A percentile compares a stretch with the other conserved stretches of the same genome.
Conservation (phyloP, 2,888 invertebrate species). For the Xestobium rufovillosum region DNA sequence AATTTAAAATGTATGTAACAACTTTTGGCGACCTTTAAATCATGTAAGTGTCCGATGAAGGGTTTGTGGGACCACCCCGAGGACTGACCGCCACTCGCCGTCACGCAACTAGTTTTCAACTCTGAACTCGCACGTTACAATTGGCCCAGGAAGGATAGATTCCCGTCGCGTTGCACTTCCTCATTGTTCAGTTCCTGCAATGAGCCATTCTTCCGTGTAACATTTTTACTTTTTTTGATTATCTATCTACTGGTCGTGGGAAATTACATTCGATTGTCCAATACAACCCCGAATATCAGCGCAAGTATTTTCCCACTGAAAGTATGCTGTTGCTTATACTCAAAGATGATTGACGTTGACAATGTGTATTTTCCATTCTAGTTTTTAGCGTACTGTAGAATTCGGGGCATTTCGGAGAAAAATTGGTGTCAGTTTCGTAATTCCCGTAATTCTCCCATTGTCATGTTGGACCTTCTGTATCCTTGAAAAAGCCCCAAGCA, state of each 20-base stretch:
- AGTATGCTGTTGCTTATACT: too few species aligned
- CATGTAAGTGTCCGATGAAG: slow-evolving; percentile 33
- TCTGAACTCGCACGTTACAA: too few species aligned
- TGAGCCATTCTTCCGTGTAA: background rate
- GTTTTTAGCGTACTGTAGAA: too few species aligned
- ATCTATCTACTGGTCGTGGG: slow-evolving; percentile 4
- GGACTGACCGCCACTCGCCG: slow-evolving; percentile 30
- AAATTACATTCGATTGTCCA: slow-evolving; percentile 11
- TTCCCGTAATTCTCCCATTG: too few species aligned
- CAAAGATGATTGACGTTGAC: too few species aligned
- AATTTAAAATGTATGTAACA: slow-evolving; percentile 37
- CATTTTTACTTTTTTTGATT: slow-evolving; percentile 17
- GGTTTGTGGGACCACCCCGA: slow-evolving; percentile 29
- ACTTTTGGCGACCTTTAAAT: slow-evolving; percentile 36
- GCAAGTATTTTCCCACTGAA: slow-evolving; percentile 6
- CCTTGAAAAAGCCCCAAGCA: too few species aligned
- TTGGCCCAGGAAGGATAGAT: too few species aligned
- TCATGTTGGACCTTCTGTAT: too few species aligned
- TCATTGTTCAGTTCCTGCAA: slow-evolving; percentile 29
- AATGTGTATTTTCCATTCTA: too few species aligned
- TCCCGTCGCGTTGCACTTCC: slow-evolving; percentile 25
- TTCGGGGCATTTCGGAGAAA: too few species aligned
- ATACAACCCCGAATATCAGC: slow-evolving; percentile 7
- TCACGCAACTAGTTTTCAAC: slow-evolving; percentile 28
- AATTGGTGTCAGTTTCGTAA: too few species aligned